Base-by-base conservation (phyloP, 2,113 vertebrate species). In the Xenus cinereus region DNA sequence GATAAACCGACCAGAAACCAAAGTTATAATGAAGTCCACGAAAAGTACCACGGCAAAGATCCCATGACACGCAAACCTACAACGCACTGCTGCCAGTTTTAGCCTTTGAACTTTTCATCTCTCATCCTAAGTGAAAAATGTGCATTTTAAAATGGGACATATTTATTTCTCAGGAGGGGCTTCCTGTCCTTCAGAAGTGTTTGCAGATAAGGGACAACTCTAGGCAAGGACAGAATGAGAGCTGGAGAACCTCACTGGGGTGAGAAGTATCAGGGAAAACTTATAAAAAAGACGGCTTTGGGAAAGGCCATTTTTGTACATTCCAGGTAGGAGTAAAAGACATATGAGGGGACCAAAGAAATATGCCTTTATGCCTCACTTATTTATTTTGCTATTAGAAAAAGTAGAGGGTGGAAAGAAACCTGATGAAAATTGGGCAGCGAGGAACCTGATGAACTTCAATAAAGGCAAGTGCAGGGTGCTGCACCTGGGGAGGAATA, bases 21-120 rank as follows among this genome's bases (percentile, higher is more conserved):
- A 50, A 72, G 17, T 19, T 37, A 12, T 2, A 48, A 24, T 41
- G 43, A 64, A 69, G 30, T 24, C 50, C 1, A 0, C 10, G 26
- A 37, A 71, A 56, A 32, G 33, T 32, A 74, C 4, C n/a, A 14
- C 9, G 24, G 37, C 35, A 11, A 78, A 41, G 66, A 26, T 30
- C 33, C 33, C 9, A 0, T 4, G 45, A 35, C 10, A 0, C 4
- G 45, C 56, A 66, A 24, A 32, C 45, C 59, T 46, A 23, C 50
- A 56, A 7, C 43, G 30, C 0, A 1, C 71, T 75, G 66, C 75
- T 51, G 50, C 73, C 2, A 1, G 24, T 17, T 51, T 6, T 13
- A 50, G n/a, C n/a, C n/a, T n/a, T n/a, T n/a, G n/a, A n/a, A n/a
- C n/a, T n/a, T n/a, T n/a, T n/a, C n/a, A n/a, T n/a, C n/a, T n/a